phyloP scores from a whole-genome alignment of 2,113 vertebrate species.

The Myrmophylax atrothorax region DNA sequence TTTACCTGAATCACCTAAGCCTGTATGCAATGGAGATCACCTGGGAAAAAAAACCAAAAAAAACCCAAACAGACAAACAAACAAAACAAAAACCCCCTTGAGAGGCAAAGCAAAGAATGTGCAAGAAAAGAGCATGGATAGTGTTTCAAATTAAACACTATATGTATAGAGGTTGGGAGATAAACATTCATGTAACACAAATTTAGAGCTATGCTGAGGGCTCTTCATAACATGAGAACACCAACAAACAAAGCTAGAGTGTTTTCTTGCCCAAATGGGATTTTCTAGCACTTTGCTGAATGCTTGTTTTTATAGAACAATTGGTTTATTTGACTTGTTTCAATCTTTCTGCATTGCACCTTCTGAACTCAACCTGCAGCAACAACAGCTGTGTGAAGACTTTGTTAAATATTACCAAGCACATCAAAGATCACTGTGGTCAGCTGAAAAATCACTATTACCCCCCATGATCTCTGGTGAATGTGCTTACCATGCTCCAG shows the following conservation, averaged over 20 bases:
- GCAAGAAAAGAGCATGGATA: neutral
- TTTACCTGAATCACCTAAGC: constrained; percentile 11
- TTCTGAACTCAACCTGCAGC: neutral
- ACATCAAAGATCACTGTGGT: neutral
- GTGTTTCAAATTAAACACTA: neutral
- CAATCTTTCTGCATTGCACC: neutral
- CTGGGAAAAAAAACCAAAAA: neutral
- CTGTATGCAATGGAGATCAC: neutral
- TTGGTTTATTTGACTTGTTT: neutral
- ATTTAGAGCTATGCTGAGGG: neutral
- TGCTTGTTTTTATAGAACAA: neutral
- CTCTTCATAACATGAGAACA: neutral
- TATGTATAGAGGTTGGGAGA: neutral
- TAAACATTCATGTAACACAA: neutral
- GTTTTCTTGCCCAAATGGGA: constrained; percentile 7
- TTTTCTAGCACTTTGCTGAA: constrained; percentile 7
- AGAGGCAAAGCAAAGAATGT: neutral
- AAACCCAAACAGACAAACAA: neutral
- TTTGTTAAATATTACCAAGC: neutral
- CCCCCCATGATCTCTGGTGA: neutral
- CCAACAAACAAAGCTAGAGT: constrained; percentile 16
- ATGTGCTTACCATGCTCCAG: neutral
- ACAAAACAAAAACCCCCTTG: too few relatives aligned
- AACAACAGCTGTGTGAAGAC: neutral
- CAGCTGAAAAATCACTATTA: neutral